A percentile compares a stretch with the other conserved stretches of the same genome.
Evolutionary conservation across 2,113 vertebrate genomes (phyloP).

Genomic region (Heloderma charlesbogerti): DNA sequence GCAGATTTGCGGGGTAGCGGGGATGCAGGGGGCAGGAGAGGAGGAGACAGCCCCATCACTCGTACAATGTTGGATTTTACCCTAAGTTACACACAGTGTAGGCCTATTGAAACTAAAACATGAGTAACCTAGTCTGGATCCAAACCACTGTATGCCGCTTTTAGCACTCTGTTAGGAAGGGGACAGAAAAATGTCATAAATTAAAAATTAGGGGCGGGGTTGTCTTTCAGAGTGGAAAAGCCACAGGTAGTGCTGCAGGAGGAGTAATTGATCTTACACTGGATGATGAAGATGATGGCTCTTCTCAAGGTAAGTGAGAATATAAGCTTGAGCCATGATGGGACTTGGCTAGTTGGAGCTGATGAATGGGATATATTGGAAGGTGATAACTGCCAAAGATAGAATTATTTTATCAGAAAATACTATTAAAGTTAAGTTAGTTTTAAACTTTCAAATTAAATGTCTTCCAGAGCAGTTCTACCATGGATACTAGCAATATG

Average conservation of each 20-base stretch:
- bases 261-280: constrained; percentile 86
- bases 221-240: constrained; percentile 79
- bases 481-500: background rate
- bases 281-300: constrained; percentile 81
- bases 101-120: background rate
- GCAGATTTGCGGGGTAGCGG: no score
- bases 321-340: background rate
- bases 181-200: background rate
- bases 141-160: background rate
- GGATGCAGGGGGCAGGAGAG: no score
- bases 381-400: background rate
- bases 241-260: constrained; percentile 70
- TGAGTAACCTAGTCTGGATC: background rate
- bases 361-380: background rate
- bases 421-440: background rate
- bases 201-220: background rate
- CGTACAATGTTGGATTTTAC: background rate
- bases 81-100: background rate
- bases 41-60: no score
- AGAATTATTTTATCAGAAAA: background rate
- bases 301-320: constrained; percentile 72
- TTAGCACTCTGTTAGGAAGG: background rate
- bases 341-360: background rate
- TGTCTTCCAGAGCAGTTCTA: background rate
- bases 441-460: background rate